A percentile compares a stretch with the other conserved stretches of the same genome.
Evolutionary conservation across 2,888 invertebrate species (phyloP).

Genomic region (Parapristionchus giblindavisi): DNA sequence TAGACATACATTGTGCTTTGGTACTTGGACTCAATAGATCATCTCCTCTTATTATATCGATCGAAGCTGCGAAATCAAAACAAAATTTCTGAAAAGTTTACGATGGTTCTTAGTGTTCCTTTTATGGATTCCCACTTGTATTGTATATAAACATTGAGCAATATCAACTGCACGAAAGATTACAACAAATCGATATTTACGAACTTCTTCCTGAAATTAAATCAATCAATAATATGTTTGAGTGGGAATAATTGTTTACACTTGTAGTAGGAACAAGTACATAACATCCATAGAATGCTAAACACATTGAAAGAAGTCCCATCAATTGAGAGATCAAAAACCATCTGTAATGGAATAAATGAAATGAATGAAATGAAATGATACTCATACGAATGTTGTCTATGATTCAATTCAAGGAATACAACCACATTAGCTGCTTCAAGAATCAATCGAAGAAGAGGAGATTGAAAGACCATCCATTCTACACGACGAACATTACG

Average conservation of each 20-base stretch:
- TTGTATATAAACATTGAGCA: slow-evolving; percentile 50
- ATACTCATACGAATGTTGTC: slow-evolving; percentile 53
- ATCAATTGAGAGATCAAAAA: slow-evolving; percentile 63
- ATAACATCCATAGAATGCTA: slow-evolving; percentile 68
- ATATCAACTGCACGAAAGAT: slow-evolving; percentile 66
- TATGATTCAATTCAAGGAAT: slow-evolving; percentile 59
- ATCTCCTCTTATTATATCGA: slow-evolving; percentile 58
- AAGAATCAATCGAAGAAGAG: slow-evolving; percentile 62
- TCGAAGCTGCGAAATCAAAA: slow-evolving; percentile 62
- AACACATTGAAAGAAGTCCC: slow-evolving; percentile 64
- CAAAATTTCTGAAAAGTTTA: slow-evolving; percentile 62
- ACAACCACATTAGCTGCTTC: slow-evolving; percentile 64
- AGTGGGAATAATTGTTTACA: slow-evolving; percentile 42
- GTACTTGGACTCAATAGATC: slow-evolving; percentile 57
- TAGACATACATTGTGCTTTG: slow-evolving; percentile 61
- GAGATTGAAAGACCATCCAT: slow-evolving; percentile 68
- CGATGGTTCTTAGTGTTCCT: neutral
- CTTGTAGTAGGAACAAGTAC: slow-evolving; percentile 65
- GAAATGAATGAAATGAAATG: slow-evolving; percentile 7
- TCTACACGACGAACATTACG: slow-evolving; percentile 62
- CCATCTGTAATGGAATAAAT: slow-evolving; percentile 52
- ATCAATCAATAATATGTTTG: neutral
- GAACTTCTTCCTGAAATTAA: slow-evolving; percentile 50
- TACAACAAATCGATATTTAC: slow-evolving; percentile 60
- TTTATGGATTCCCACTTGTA: slow-evolving; percentile 40